Evolutionary conservation across 2,888 invertebrate species (phyloP).

Genomic region (Lypha dubia): DNA sequence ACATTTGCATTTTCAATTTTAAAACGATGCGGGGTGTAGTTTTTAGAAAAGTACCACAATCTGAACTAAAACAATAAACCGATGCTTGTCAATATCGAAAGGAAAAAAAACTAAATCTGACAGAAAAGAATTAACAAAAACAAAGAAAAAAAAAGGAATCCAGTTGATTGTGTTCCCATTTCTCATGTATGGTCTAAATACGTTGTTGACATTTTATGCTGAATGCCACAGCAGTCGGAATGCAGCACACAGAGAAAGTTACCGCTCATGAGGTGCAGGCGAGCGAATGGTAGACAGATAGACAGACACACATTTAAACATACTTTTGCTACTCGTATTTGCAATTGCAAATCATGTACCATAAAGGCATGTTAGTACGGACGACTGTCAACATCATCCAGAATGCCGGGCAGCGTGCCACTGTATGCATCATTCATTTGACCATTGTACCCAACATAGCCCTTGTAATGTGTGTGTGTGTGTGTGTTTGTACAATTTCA

Average conservation of each 20-base stretch:
- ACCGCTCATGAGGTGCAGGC: slow-evolving; percentile 28
- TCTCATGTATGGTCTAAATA: slow-evolving; percentile 57
- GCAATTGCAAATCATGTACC: slow-evolving; percentile 24
- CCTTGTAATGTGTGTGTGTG: slow-evolving; percentile 16
- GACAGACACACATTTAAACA: neutral
- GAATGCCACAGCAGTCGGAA: slow-evolving; percentile 38
- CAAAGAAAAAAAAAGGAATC: slow-evolving; percentile 10
- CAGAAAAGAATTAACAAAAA: slow-evolving; percentile 36
- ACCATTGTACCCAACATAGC: slow-evolving; percentile 30
- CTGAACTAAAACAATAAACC: slow-evolving; percentile 58
- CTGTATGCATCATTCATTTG: slow-evolving; percentile 23
- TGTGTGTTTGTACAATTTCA: slow-evolving; percentile 14
- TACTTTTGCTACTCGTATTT: slow-evolving; percentile 17
- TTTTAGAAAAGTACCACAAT: slow-evolving; percentile 28
- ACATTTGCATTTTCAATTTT: neutral
- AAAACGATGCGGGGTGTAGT: slow-evolving; percentile 30
- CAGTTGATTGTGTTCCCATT: slow-evolving; percentile 63
- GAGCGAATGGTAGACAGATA: neutral
- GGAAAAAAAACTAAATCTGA: slow-evolving; percentile 5
- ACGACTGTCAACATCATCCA: slow-evolving; percentile 29
- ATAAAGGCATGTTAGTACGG: slow-evolving; percentile 18
- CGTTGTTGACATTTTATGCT: slow-evolving; percentile 57
- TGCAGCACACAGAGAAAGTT: slow-evolving; percentile 64
- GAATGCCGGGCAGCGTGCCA: slow-evolving; percentile 15
- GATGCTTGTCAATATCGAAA: slow-evolving; percentile 56